phyloP scores from a whole-genome alignment of 2,797 vertebrate genomes.

The Psittacula echo region DNA sequence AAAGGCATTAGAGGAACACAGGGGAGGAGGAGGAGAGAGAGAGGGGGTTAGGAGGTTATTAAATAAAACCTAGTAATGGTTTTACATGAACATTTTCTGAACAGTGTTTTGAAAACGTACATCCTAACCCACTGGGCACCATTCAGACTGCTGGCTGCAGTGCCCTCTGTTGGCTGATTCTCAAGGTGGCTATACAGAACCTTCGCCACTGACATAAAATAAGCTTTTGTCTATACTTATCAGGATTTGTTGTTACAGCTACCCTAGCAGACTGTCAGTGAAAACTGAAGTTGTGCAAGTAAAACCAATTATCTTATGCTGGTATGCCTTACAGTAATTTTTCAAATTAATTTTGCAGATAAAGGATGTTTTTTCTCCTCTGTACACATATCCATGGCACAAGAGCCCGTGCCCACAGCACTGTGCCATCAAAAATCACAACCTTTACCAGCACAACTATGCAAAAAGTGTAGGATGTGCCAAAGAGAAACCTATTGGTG shows the following conservation, averaged over 20 bases:
- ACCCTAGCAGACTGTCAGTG: not conserved
- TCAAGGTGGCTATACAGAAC: not conserved
- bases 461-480: not conserved
- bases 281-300: not conserved
- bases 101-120: conserved; percentile 42
- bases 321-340: not conserved
- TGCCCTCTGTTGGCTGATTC: conserved; percentile 11
- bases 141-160: not conserved
- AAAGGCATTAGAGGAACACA: conserved; percentile 76
- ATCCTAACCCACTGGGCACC: conserved; percentile 9
- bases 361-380: not conserved
- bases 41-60: conserved; percentile 69
- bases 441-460: not conserved
- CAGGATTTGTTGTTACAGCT: not conserved
- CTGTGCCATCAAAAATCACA: not conserved
- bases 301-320: not conserved
- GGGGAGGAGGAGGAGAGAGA: conserved; percentile 72
- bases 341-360: not conserved
- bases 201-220: not conserved
- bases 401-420: not conserved
- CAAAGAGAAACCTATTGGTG: not conserved
- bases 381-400: not conserved
- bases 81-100: conserved; percentile 55
- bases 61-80: conserved; percentile 70
- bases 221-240: not conserved